Conservation (phyloP, 1,140 invertebrate genomes). For the Trichomalopsis sarcophagae region DNA sequence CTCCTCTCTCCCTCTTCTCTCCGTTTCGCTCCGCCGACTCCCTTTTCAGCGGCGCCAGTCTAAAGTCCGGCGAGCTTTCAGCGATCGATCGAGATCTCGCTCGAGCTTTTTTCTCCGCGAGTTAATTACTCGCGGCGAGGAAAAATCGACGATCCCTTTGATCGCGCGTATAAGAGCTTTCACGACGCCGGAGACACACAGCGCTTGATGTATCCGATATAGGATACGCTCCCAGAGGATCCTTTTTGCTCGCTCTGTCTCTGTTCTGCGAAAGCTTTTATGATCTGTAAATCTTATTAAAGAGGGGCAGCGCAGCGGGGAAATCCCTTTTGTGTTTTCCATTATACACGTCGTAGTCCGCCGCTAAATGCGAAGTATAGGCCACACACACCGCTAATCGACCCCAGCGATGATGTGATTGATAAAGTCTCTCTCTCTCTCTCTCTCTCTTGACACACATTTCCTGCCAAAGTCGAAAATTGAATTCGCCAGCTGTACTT, state of each 20-base stretch:
- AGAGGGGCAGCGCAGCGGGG: background rate
- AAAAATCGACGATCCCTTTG: background rate
- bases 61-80: background rate
- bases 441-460: background rate
- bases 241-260: background rate
- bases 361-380: background rate
- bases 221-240: background rate
- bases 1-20: constrained; percentile 31
- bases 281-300: constrained; percentile 42
- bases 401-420: constrained; percentile 16
- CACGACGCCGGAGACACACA: background rate
- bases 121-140: background rate
- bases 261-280: constrained; percentile 32
- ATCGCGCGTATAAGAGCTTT: background rate
- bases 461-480: background rate
- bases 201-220: background rate
- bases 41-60: background rate
- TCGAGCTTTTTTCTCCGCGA: background rate
- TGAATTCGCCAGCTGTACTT: background rate
- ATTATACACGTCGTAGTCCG: background rate
- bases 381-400: background rate
- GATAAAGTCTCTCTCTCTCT: background rate
- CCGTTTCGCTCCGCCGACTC: constrained; percentile 12
- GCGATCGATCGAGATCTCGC: background rate
- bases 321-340: constrained; percentile 41